These are phyloP conservation scores for Aphyosemion australe DNA, from an alignment of 2,113 vertebrate species.

Conservation along the genomic window DNA sequence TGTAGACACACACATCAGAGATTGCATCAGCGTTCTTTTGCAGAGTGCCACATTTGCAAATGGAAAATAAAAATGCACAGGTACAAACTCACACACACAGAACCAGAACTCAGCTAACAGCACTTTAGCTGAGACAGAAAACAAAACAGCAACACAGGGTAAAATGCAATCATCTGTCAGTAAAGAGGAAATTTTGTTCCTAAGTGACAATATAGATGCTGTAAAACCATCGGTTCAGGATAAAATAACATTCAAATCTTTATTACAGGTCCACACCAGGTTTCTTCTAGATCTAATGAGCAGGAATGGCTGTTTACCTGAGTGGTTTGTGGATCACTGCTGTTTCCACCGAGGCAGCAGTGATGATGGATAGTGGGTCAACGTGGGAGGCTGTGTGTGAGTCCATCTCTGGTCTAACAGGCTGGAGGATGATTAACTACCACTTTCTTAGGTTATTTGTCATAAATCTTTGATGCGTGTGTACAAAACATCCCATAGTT, in stretches of 20 bases:
- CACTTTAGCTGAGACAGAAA: conserved; percentile 3
- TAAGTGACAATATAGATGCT: background rate
- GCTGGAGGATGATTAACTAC: conserved; percentile 55
- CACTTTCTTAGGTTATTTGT: conserved; percentile 45
- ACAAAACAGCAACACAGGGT: background rate
- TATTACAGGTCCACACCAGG: background rate
- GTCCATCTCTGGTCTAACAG: conserved; percentile 45
- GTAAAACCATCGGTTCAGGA: background rate
- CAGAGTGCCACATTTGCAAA: conserved; percentile 18
- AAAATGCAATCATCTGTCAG: background rate
- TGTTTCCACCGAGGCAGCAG: conserved; percentile 25
- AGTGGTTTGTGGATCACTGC: conserved; percentile 7
- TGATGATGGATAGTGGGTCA: conserved; percentile 56
- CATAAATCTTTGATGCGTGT: conserved; percentile 28
- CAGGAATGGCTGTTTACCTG: background rate
- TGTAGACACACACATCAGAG: conserved; percentile 24
- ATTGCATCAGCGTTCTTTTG: conserved; percentile 20
- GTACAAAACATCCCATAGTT: conserved; percentile 25
- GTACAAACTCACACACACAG: background rate
- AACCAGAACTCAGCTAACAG: background rate
- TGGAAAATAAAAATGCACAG: conserved; percentile 6
- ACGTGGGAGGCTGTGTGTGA: conserved; percentile 45
- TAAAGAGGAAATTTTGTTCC: background rate
- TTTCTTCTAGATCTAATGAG: background rate
- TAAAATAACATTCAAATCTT: background rate